Evolutionary conservation across 2,113 vertebrate genomes (phyloP).

Genomic region (Herpailurus yagouaroundi): DNA sequence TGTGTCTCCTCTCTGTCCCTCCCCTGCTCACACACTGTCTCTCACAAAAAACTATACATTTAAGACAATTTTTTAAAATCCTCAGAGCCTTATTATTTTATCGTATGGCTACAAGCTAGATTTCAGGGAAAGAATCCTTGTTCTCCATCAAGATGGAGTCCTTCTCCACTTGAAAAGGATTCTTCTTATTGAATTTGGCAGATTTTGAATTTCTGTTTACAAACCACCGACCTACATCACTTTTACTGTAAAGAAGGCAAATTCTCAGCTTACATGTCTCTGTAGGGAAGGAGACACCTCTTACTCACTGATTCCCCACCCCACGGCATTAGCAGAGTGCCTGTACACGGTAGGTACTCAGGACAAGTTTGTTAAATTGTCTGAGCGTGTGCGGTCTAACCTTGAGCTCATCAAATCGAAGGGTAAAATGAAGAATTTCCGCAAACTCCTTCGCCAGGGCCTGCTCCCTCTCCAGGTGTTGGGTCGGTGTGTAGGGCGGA

Average conservation of each 20-base stretch:
- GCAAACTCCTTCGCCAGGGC: constrained; percentile 98
- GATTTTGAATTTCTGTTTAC: neutral
- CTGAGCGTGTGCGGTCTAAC: constrained; percentile 77
- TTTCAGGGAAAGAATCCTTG: neutral
- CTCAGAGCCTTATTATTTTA: neutral
- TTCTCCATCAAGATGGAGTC: neutral
- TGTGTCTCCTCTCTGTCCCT: too few relatives aligned
- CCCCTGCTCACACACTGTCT: too few relatives aligned
- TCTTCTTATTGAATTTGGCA: constrained; percentile 1
- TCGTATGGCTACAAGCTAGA: neutral
- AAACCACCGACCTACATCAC: neutral
- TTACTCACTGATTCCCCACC: neutral
- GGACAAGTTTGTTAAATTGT: neutral
- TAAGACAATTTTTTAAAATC: neutral
- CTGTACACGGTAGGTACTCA: neutral
- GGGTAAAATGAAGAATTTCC: constrained; percentile 98
- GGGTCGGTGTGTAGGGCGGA: constrained; percentile 95
- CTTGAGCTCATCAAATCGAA: constrained; percentile 99
- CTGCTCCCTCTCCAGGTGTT: constrained; percentile 98
- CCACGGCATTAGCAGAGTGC: neutral
- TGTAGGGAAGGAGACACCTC: neutral
- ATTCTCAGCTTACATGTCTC: neutral
- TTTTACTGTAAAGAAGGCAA: neutral
- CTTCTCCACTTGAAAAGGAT: neutral
- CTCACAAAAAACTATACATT: too few relatives aligned